These are phyloP conservation scores for Gnathonemus echidnorhynchus DNA, from an alignment of 2,113 vertebrate species.

Conservation along the genomic window DNA sequence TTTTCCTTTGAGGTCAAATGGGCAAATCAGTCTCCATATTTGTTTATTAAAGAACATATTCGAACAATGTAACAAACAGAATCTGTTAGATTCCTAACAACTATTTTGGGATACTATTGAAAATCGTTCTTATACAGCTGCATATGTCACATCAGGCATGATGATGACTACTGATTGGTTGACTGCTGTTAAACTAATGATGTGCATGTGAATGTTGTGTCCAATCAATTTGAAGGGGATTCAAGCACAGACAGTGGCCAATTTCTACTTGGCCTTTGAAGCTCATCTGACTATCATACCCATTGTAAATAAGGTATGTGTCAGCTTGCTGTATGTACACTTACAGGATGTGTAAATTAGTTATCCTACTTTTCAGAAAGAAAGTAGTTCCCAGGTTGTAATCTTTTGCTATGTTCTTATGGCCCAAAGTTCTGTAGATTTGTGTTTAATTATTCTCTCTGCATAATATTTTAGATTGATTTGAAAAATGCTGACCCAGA, in stretches of 20 bases:
- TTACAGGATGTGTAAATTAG: not conserved
- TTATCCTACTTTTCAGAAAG: not conserved
- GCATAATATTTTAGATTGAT: slow-evolving; percentile 74
- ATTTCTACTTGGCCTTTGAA: slow-evolving; percentile 96
- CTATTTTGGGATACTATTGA: not conserved
- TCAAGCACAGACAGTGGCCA: slow-evolving; percentile 95
- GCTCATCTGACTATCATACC: slow-evolving; percentile 87
- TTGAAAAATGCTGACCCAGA: slow-evolving; percentile 91
- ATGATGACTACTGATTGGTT: not conserved
- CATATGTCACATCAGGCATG: not conserved
- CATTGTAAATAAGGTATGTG: slow-evolving; percentile 89
- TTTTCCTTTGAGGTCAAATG: not conserved
- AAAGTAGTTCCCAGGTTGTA: not conserved
- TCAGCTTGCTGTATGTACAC: not conserved
- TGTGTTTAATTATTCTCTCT: slow-evolving; percentile 2
- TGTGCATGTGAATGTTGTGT: not conserved
- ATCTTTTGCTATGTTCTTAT: not conserved
- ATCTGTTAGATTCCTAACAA: not conserved
- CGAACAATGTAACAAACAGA: not conserved
- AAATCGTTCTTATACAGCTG: not conserved
- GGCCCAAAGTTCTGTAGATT: not conserved
- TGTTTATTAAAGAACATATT: not conserved
- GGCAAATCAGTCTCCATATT: not conserved
- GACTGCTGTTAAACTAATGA: not conserved
- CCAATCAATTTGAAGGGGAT: slow-evolving; percentile 69